Evolutionary conservation across 1,140 invertebrate genomes (phyloP), one percentile per base, ranked within the genome.

Genomic region (Ceratoteleas bidentatus): DNA sequence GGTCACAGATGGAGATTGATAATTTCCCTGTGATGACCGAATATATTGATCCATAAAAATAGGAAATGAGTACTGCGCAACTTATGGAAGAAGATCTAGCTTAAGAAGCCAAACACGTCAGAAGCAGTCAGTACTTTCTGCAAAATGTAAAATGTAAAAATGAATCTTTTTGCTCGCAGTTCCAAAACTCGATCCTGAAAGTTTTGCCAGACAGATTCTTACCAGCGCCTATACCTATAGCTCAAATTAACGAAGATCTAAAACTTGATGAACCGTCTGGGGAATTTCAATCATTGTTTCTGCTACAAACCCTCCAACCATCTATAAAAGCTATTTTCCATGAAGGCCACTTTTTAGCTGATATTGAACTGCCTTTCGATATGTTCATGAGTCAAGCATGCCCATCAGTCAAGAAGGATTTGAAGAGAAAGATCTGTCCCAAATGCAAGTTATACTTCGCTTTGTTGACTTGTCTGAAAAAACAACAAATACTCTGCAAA

Each of bases 1-100:
- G 85, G 86, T 64, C 61, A 11, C 32, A 52, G 15, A 38, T 64
- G n/a, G 9, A 36, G 10, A n/a, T 72, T 34, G 56, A 72, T 54
- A 50, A 34, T 16, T 61, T 45, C 16, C 72, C 60, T 16, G 72
- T 74, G 6, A 50, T 73, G 1, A 6, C 47, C 57, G 45, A 64
- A 10, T 75, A 15, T 15, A 65, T 74, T 15, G 36, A 58, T 11
- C 52, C 61, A 24, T 40, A 60, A 53, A 14, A 65, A 32, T 56
- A 47, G 3, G 24, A 43, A 15, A 54, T 16, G 9, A 24, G 16
- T 8, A 0, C 10, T 36, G 11, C 14, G 4, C 13, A 57, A 38
- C 14, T 65, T 47, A n/a, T 10, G 32, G 14, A 14, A 61, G 56
- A 74, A 36, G 34, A 50, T 43, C 7, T 45, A 15, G 16, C 15